A percentile compares a stretch with the other conserved stretches of the same genome.
phyloP scores from a whole-genome alignment of 2,888 invertebrate species.

The Marasmarcha lunaedactyla region DNA sequence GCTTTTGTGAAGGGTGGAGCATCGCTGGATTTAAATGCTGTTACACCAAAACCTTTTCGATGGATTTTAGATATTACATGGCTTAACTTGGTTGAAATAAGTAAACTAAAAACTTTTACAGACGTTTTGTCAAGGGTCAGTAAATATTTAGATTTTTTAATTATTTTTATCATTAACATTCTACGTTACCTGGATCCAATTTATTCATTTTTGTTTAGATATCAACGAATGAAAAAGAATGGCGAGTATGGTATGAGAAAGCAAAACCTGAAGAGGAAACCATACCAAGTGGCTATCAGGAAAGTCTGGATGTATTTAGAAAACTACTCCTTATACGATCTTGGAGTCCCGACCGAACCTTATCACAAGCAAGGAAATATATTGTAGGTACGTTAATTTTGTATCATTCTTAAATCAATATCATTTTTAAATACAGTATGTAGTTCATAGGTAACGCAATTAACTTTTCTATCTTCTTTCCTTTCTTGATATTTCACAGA shows the following conservation, averaged over 20 bases:
- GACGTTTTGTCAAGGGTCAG: slow-evolving; percentile 83
- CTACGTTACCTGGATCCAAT: slow-evolving; percentile 25
- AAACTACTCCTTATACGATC: slow-evolving; percentile 89
- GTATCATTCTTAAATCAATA: too few species aligned
- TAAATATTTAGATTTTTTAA: slow-evolving; percentile 66
- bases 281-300: slow-evolving; percentile 91
- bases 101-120: slow-evolving; percentile 82
- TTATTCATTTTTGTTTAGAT: slow-evolving; percentile 62
- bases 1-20: slow-evolving; percentile 97
- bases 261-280: slow-evolving; percentile 93
- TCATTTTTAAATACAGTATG: neutral
- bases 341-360: slow-evolving; percentile 95
- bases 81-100: slow-evolving; percentile 95
- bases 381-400: slow-evolving; percentile 74
- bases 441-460: too few species aligned
- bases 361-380: slow-evolving; percentile 93
- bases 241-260: slow-evolving; percentile 92
- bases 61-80: slow-evolving; percentile 98
- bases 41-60: slow-evolving; percentile 90
- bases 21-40: slow-evolving; percentile 92
- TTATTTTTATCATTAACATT: slow-evolving; percentile 13
- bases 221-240: slow-evolving; percentile 86
- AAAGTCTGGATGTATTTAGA: slow-evolving; percentile 87
- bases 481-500: slow-evolving; percentile 68
- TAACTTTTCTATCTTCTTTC: too few species aligned